These are phyloP conservation scores for Mesopsocus fuscifrons DNA, from an alignment of 2,888 invertebrate genomes.

Conservation along the genomic window DNA sequence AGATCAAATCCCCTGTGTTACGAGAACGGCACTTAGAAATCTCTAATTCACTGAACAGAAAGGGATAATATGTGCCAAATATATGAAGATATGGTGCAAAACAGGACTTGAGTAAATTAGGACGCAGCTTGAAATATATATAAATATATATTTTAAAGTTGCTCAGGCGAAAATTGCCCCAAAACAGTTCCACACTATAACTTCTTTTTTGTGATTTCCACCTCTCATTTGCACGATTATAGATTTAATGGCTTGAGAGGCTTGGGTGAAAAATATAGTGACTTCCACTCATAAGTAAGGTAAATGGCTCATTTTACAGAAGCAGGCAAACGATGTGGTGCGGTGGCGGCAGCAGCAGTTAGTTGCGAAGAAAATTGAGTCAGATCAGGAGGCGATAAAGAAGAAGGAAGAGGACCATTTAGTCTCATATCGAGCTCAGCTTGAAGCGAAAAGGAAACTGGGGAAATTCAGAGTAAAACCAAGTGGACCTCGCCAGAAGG, in stretches of 20 bases:
- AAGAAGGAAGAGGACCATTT: slow-evolving; percentile 45
- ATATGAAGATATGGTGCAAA: too few species aligned
- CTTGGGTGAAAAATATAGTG: neutral
- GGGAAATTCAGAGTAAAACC: slow-evolving; percentile 36
- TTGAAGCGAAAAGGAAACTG: slow-evolving; percentile 37
- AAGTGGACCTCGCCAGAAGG: slow-evolving; percentile 39
- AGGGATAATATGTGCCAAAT: too few species aligned
- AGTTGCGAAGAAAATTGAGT: slow-evolving; percentile 38
- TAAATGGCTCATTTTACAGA: too few species aligned
- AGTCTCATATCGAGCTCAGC: slow-evolving; percentile 36
- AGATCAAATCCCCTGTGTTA: too few species aligned
- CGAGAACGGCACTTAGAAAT: too few species aligned
- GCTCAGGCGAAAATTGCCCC: too few species aligned
- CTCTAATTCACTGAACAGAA: too few species aligned
- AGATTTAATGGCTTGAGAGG: slow-evolving; percentile 1
- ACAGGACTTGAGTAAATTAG: too few species aligned
- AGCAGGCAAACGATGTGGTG: slow-evolving; percentile 45
- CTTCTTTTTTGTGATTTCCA: neutral
- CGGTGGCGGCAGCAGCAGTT: slow-evolving; percentile 39
- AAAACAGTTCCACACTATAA: too few species aligned
- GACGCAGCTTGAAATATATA: too few species aligned
- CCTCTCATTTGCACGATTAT: neutral
- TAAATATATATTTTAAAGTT: too few species aligned
- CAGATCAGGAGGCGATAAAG: slow-evolving; percentile 40
- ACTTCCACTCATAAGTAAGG: too few species aligned